Conservation (phyloP, 2,113 vertebrate species). For the Saguinus imperator region DNA sequence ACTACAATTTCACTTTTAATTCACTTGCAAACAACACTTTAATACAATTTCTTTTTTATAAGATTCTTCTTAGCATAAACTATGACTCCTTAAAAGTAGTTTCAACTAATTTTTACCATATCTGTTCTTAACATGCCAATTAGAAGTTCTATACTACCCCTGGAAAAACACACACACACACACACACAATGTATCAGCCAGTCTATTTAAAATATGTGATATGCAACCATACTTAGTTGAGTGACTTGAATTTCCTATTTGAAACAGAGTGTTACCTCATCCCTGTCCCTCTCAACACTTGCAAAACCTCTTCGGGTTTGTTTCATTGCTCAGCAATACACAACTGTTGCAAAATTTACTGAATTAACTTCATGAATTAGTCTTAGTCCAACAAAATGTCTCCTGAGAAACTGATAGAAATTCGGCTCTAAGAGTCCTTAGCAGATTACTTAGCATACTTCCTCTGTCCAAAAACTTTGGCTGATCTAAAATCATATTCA, state of each 20-base stretch:
- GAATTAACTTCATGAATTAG: constrained; percentile 64
- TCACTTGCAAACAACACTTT: constrained; percentile 91
- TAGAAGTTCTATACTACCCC: constrained; percentile 81
- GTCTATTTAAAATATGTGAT: constrained; percentile 79
- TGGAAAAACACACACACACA: background rate
- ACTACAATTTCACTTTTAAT: constrained; percentile 92
- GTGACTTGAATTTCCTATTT: constrained; percentile 76
- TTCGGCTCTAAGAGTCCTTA: constrained; percentile 37
- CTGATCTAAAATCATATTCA: constrained; percentile 61
- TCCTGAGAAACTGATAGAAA: constrained; percentile 56
- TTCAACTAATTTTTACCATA: constrained; percentile 78
- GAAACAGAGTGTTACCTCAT: constrained; percentile 66
- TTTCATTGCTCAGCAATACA: constrained; percentile 57
- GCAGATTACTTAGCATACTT: constrained; percentile 71
- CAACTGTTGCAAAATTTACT: constrained; percentile 72
- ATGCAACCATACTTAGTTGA: constrained; percentile 79
- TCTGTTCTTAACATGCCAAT: constrained; percentile 80
- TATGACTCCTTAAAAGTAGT: constrained; percentile 81
- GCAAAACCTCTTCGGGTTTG: constrained; percentile 38
- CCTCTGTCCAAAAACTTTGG: constrained; percentile 63
- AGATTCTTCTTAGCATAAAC: constrained; percentile 85
- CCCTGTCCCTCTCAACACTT: constrained; percentile 49
- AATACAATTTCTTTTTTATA: constrained; percentile 86
- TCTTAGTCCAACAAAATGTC: constrained; percentile 49
- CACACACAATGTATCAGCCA: constrained; percentile 67